Percentiles rank a stretch among this genome's conserved stretches.
Evolutionary conservation across 2,888 invertebrate species (phyloP).

Genomic region (Limnephilus marmoratus): DNA sequence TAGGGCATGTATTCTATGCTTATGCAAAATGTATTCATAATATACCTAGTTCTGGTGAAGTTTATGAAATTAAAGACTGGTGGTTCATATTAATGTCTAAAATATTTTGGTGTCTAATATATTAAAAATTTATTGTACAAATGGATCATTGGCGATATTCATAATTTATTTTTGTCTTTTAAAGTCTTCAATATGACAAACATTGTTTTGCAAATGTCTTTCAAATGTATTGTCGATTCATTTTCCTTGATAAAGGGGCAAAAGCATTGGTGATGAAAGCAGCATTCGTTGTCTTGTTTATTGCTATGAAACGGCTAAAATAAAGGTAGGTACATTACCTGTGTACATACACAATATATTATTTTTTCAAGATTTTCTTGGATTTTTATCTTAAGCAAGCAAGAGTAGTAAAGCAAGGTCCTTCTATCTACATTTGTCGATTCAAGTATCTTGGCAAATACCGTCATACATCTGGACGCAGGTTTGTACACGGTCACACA

Average conservation of each 20-base stretch:
- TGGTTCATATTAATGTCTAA: constrained; percentile 42
- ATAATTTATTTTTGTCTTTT: constrained; percentile 18
- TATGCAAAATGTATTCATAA: constrained; percentile 37
- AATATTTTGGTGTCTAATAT: constrained; percentile 26
- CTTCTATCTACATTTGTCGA: too few relatives aligned
- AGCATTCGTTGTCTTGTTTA: background rate
- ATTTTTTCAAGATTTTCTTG: background rate
- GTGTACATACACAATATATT: background rate
- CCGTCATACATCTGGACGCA: too few relatives aligned
- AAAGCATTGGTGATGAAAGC: background rate
- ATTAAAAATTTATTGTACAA: constrained; percentile 29
- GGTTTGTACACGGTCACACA: too few relatives aligned
- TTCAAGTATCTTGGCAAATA: too few relatives aligned
- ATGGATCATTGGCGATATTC: background rate
- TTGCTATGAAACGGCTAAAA: background rate
- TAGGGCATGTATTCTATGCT: constrained; percentile 41
- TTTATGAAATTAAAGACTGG: constrained; percentile 48
- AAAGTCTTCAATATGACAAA: constrained; percentile 1
- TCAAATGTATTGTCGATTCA: background rate
- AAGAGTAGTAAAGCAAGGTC: background rate
- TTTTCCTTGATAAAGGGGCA: background rate
- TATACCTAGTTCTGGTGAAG: constrained; percentile 28
- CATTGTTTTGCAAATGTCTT: constrained; percentile 22
- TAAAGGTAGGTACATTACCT: background rate
- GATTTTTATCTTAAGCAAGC: background rate